Evolutionary conservation across 2,113 vertebrate genomes (phyloP).

Genomic region (Columba livia): DNA sequence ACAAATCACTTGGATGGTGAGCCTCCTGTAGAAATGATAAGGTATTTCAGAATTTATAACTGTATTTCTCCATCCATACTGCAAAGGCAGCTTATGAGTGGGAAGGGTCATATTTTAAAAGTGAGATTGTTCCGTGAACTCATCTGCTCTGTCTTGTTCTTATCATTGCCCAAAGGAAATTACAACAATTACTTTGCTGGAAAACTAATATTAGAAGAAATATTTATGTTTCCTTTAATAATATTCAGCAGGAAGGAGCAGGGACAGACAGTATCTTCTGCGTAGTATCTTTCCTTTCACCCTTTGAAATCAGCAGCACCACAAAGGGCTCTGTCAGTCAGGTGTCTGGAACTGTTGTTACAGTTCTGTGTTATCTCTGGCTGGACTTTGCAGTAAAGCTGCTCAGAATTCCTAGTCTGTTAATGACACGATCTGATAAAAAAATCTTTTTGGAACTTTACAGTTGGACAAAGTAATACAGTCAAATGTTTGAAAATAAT

Average conservation of each 20-base stretch:
- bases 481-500: not conserved
- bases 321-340: slow-evolving; percentile 13
- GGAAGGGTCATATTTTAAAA: not conserved
- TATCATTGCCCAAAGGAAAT: slow-evolving; percentile 21
- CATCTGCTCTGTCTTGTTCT: not conserved
- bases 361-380: not conserved
- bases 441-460: not conserved
- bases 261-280: not conserved
- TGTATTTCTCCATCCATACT: not conserved
- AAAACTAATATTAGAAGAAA: slow-evolving; percentile 29
- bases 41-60: not conserved
- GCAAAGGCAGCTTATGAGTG: not conserved
- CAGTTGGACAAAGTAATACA: not conserved
- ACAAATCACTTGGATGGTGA: not conserved
- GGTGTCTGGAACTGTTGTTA: not conserved
- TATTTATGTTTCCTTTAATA: slow-evolving; percentile 18
- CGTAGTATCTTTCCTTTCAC: not conserved
- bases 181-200: not conserved
- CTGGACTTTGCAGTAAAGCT: not conserved
- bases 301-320: not conserved
- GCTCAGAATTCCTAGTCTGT: not conserved
- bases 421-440: not conserved
- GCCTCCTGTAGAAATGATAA: not conserved
- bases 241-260: not conserved
- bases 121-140: not conserved